Evolutionary conservation across 1,140 invertebrate genomes (phyloP).

Genomic region (Chionoecetes opilio): DNA sequence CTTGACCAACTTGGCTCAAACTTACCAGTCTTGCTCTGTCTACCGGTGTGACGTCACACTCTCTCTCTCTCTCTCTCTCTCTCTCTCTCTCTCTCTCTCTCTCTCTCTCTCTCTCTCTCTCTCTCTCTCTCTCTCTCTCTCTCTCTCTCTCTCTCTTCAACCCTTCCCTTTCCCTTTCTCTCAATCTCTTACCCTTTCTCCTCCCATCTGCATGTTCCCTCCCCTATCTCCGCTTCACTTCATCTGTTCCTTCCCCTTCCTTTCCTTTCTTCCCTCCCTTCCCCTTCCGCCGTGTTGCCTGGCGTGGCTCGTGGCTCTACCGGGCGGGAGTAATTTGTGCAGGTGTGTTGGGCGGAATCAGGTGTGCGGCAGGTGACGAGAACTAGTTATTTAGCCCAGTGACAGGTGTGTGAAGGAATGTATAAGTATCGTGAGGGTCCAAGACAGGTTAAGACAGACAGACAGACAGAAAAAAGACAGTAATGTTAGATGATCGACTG

Average conservation of each 20-base stretch:
- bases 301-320: not conserved
- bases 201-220: too few species aligned
- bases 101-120: constrained; percentile 51
- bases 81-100: constrained; percentile 40
- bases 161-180: constrained; percentile 50
- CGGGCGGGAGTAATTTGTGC: not conserved
- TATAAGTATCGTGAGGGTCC: too few species aligned
- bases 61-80: constrained; percentile 67
- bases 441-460: too few species aligned
- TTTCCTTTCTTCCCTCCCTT: constrained; percentile 61
- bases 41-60: not conserved
- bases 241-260: constrained; percentile 48
- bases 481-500: too few species aligned
- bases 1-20: constrained; percentile 56
- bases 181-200: not conserved
- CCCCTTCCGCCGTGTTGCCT: constrained; percentile 21
- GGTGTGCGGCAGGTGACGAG: not conserved
- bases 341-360: not conserved
- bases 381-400: too few species aligned
- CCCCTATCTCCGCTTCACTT: constrained; percentile 45
- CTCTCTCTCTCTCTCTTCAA: constrained; percentile 59
- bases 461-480: too few species aligned
- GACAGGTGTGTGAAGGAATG: too few species aligned
- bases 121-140: constrained; percentile 54
- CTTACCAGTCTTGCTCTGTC: not conserved